Conservation (phyloP, 2,113 vertebrate species). For the Dromaius novaehollandiae region DNA sequence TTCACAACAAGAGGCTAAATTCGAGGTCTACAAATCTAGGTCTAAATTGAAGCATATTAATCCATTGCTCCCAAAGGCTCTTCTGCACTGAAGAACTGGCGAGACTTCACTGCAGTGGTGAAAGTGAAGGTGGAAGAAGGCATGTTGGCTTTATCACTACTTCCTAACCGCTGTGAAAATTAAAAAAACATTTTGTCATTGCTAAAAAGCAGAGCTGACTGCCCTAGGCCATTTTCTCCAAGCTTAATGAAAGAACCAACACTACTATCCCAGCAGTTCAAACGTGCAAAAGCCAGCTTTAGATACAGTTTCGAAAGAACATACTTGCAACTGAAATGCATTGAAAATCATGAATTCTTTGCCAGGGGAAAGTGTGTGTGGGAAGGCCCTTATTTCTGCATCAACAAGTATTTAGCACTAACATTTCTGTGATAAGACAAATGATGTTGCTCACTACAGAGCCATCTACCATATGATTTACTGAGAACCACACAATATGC, state of each 20-base stretch:
- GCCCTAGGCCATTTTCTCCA: not conserved
- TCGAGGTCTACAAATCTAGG: not conserved
- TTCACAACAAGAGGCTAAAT: not conserved
- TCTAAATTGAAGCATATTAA: not conserved
- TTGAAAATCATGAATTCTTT: not conserved
- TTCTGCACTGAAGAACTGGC: not conserved
- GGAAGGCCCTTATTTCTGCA: not conserved
- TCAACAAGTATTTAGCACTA: not conserved
- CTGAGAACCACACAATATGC: conserved; percentile 13
- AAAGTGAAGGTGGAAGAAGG: not conserved
- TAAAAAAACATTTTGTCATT: not conserved
- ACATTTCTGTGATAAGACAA: not conserved
- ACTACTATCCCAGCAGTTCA: not conserved
- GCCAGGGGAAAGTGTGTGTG: not conserved
- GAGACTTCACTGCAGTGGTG: not conserved
- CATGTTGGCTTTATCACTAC: not conserved
- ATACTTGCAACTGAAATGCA: not conserved
- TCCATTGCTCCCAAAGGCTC: not conserved
- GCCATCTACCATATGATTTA: not conserved
- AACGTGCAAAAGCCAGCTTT: not conserved
- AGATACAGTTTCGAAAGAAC: not conserved
- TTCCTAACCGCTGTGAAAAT: not conserved
- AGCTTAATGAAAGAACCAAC: not conserved
- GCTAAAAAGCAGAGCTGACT: not conserved
- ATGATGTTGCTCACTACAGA: not conserved